These are phyloP conservation scores for Labrus mixtus DNA, from an alignment of 2,113 vertebrate genomes.

Conservation along the genomic window DNA sequence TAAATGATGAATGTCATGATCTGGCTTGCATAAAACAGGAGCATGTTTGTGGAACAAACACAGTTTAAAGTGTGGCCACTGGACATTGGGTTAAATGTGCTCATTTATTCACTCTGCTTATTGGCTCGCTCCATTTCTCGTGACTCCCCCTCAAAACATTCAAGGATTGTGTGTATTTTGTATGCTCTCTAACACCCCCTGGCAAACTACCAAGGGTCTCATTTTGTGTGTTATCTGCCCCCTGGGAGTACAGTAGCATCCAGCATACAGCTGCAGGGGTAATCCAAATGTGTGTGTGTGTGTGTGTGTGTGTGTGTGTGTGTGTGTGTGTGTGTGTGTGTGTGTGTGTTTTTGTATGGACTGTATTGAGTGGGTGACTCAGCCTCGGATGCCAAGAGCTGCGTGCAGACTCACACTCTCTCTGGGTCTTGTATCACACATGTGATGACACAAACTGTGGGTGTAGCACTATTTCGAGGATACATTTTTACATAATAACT, in stretches of 20 bases:
- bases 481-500: conserved; percentile 37
- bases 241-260: conserved; percentile 23
- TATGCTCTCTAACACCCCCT: conserved; percentile 34
- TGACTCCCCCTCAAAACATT: neutral
- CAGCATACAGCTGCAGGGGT: conserved; percentile 41
- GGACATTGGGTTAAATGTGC: neutral
- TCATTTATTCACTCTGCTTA: neutral
- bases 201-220: conserved; percentile 45
- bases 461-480: conserved; percentile 29
- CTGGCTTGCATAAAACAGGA: neutral
- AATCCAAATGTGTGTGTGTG: conserved; percentile 19
- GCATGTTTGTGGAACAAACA: neutral
- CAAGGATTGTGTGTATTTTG: conserved; percentile 18
- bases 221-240: conserved; percentile 48
- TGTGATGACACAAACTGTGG: conserved; percentile 37
- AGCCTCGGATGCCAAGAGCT: conserved; percentile 45
- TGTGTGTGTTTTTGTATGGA: conserved; percentile 28
- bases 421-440: conserved; percentile 24
- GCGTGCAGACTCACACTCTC: conserved; percentile 15
- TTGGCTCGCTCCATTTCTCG: neutral
- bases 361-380: conserved; percentile 49
- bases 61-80: neutral
- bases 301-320: conserved; percentile 2
- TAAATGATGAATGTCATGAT: neutral
- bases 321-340: conserved; percentile 28